These are phyloP conservation scores for Gryllus longicercus DNA, from an alignment of 2,888 invertebrate species.

Conservation along the genomic window DNA sequence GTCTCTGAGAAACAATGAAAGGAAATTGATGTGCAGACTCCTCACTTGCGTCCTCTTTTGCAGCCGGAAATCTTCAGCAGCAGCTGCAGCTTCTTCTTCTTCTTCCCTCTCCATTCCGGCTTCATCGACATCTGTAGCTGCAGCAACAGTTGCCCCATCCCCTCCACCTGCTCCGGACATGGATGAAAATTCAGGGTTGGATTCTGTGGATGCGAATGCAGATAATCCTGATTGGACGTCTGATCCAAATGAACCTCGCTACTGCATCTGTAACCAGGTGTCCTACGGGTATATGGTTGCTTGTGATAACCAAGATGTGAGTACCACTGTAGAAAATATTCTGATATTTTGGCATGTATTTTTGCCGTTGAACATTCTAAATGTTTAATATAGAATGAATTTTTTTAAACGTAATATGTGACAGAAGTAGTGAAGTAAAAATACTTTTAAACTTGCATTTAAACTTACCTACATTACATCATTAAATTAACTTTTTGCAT, in stretches of 20 bases:
- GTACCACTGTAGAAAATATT: constrained; percentile 43
- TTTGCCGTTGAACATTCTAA: too few species aligned
- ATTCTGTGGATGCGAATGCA: constrained; percentile 37
- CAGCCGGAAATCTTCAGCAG: background rate
- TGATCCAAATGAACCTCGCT: constrained; percentile 93
- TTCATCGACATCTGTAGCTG: constrained; percentile 4
- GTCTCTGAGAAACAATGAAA: too few species aligned
- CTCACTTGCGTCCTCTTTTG: background rate
- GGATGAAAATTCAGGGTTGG: background rate
- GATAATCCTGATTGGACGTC: constrained; percentile 73
- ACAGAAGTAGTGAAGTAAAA: too few species aligned
- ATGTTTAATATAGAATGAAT: too few species aligned
- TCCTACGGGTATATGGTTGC: constrained; percentile 99
- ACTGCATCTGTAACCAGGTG: constrained; percentile 95
- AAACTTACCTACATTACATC: too few species aligned
- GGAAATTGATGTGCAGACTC: too few species aligned
- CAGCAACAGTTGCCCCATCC: constrained; percentile 43
- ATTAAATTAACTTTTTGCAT: too few species aligned
- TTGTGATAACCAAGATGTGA: constrained; percentile 94
- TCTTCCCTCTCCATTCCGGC: background rate
- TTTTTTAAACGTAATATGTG: too few species aligned
- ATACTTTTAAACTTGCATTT: too few species aligned
- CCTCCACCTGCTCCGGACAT: constrained; percentile 44
- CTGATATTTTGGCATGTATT: too few species aligned
- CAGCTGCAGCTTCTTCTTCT: constrained; percentile 11